Percentiles rank a stretch among this genome's conserved stretches.
Conservation (phyloP, 2,113 vertebrate species). For the Ammodytes dubius region DNA sequence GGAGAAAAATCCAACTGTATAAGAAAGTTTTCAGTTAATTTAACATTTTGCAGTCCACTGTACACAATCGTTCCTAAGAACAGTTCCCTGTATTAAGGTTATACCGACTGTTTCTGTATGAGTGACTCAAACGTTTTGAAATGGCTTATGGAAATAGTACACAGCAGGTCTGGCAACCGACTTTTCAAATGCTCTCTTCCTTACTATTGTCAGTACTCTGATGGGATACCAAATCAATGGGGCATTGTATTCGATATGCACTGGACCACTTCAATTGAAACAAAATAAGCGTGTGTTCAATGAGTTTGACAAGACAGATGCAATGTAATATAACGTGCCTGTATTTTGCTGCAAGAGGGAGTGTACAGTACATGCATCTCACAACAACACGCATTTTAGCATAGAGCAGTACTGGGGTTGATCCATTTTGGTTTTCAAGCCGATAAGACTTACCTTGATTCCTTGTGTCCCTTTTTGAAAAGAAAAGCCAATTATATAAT, state of each 20-base stretch:
- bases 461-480: slow-evolving; percentile 13
- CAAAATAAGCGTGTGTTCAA: slow-evolving; percentile 77
- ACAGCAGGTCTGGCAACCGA: slow-evolving; percentile 40
- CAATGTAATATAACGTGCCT: slow-evolving; percentile 83
- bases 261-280: slow-evolving; percentile 74
- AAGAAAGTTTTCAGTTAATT: slow-evolving; percentile 28
- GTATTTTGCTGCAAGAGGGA: slow-evolving; percentile 81
- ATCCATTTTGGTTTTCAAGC: slow-evolving; percentile 1
- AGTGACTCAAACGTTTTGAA: slow-evolving; percentile 26
- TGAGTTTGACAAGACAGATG: slow-evolving; percentile 77
- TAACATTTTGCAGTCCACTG: slow-evolving; percentile 43
- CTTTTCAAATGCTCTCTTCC: slow-evolving; percentile 54
- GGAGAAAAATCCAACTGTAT: neutral
- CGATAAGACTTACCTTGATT: slow-evolving; percentile 15
- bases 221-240: slow-evolving; percentile 74
- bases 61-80: slow-evolving; percentile 43
- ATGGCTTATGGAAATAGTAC: slow-evolving; percentile 34
- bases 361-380: slow-evolving; percentile 70
- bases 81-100: slow-evolving; percentile 39
- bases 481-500: neutral
- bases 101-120: slow-evolving; percentile 34
- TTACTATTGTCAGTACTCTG: slow-evolving; percentile 55
- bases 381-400: slow-evolving; percentile 46
- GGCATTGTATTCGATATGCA: slow-evolving; percentile 75
- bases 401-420: slow-evolving; percentile 11